Base-by-base conservation (phyloP, 2,888 invertebrate genomes). In the Theretra japonica region DNA sequence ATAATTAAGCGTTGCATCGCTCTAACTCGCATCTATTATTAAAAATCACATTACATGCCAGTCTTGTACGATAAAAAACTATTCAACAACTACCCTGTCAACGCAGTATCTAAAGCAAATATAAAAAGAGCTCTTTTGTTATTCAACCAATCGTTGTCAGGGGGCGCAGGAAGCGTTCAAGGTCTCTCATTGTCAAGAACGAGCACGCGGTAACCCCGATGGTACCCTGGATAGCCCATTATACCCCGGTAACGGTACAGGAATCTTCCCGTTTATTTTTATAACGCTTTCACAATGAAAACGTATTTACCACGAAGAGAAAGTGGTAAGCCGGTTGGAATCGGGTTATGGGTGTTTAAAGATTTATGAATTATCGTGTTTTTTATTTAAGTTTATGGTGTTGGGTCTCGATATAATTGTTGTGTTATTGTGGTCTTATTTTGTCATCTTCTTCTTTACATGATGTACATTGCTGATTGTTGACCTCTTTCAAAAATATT, bases 231-330 rank as follows among this genome's bases (percentile, higher is more conserved):
- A n/a, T 33, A 4, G n/a, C 30, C 69, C 57, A 57, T 69, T 69
- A 69, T 56, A 33, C 56, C 33, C n/a, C 28, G 53, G 28, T 69
- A 33, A 56, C 56, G 21, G n/a, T 69, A 33, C 33, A 11, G 21
- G 41, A 69, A 68, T n/a, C 69, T 73, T 41, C 73, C 72, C 72
- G 72, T 73, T 74, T 62, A 62, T 62, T 41, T 62, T 62, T 62
- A 41, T 62, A 62, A 62, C 21, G 41, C 33, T 60, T 33, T 60
- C 41, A 41, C 41, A 41, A 21, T 62, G 15, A 62, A 62, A 33
- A 41, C 41, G 19, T 62, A 62, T 62, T 41, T 21, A 1, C n/a
- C 2, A n/a, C 8, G 33, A 21, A 62, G 21, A n/a, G 19, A 28
- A 30, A 60, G 19, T n/a, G n/a, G 53, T n/a, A 53, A 53, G 17